phyloP scores from a whole-genome alignment of 2,888 invertebrate genomes.

The Mongoloraphidia duomilia region DNA sequence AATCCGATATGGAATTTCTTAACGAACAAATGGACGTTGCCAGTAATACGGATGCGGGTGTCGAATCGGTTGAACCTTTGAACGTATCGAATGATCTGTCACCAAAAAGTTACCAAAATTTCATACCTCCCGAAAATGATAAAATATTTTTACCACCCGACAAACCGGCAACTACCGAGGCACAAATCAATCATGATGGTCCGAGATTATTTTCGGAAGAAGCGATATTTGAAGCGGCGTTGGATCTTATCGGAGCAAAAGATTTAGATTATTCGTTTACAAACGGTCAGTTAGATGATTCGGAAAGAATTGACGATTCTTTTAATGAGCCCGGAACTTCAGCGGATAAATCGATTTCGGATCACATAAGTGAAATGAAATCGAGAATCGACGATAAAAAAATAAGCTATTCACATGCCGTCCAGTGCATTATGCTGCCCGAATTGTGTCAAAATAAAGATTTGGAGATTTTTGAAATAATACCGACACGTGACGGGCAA shows the following conservation, averaged over 20 bases:
- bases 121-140: conserved; percentile 30
- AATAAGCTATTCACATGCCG: conserved; percentile 31
- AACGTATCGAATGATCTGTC: conserved; percentile 1
- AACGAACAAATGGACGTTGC: not conserved
- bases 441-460: conserved; percentile 34
- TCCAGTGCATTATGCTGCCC: conserved; percentile 44
- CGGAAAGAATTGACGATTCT: conserved; percentile 2
- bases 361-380: conserved; percentile 29
- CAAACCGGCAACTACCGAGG: not conserved
- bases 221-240: not conserved
- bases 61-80: conserved; percentile 1
- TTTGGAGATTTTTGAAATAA: conserved; percentile 43
- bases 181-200: not conserved
- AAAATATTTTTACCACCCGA: conserved; percentile 27
- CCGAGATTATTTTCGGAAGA: conserved; percentile 3
- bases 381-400: conserved; percentile 24
- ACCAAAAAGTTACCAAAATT: conserved; percentile 22
- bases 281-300: conserved; percentile 19
- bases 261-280: conserved; percentile 19
- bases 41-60: not conserved
- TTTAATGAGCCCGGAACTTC: conserved; percentile 4
- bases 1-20: not conserved
- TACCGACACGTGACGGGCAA: conserved; percentile 53
- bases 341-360: conserved; percentile 27
- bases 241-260: not conserved